phyloP scores from a whole-genome alignment of 2,113 vertebrate genomes.

The Poeciliopsis retropinna region DNA sequence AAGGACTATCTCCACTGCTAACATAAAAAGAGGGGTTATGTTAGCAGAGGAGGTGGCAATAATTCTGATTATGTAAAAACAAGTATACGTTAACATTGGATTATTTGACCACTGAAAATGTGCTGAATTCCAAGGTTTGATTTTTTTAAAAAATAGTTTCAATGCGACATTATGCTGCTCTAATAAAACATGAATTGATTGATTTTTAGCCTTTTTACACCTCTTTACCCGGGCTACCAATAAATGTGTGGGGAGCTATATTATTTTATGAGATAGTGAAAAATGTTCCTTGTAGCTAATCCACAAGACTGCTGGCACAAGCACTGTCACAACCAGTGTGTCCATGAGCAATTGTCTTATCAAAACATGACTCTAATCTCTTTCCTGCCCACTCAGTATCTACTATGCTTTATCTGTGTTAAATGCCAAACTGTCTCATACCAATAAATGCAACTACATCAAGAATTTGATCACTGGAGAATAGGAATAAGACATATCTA shows the following conservation, averaged over 20 bases:
- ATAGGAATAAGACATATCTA: not conserved
- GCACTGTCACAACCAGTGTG: constrained; percentile 5
- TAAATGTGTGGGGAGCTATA: no score
- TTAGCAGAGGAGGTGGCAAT: no score
- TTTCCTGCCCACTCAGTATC: constrained; percentile 12
- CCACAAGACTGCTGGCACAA: not conserved
- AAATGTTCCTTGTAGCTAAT: not conserved
- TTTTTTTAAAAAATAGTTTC: no score
- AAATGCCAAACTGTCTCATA: constrained; percentile 12
- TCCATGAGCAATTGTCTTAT: constrained; percentile 30
- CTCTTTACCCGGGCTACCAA: not conserved
- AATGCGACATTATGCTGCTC: not conserved
- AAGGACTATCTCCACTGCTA: no score
- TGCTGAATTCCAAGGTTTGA: no score
- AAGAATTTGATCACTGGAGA: not conserved
- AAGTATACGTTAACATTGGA: no score
- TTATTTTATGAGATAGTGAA: no score
- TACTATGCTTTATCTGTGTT: constrained; percentile 1
- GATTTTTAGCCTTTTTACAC: not conserved
- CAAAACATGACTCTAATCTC: constrained; percentile 36
- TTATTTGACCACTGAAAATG: no score
- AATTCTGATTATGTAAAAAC: no score
- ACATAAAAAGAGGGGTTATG: no score
- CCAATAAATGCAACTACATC: constrained; percentile 1
- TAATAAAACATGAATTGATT: not conserved